Percentiles rank a stretch among this genome's conserved stretches.
These are phyloP conservation scores for Zalophus californianus DNA, from an alignment of 2,797 vertebrate genomes.

Conservation along the genomic window DNA sequence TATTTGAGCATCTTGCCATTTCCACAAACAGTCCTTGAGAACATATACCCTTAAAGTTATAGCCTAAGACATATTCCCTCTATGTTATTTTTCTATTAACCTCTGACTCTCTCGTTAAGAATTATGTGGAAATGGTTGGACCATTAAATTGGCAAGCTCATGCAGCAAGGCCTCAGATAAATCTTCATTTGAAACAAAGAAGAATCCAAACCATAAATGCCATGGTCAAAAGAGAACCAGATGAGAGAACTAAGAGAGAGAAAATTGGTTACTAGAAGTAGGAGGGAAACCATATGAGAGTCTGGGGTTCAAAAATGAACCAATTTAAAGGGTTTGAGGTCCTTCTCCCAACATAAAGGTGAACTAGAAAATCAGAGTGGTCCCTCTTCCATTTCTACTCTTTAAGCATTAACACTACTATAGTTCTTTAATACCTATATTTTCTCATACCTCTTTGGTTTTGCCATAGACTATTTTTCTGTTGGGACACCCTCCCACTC, in stretches of 20 bases:
- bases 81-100: conserved; percentile 61
- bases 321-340: background rate
- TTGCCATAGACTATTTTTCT: background rate
- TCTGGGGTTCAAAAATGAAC: background rate
- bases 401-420: background rate
- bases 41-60: background rate
- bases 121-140: background rate
- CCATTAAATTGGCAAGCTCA: conserved; percentile 51
- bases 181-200: conserved; percentile 55
- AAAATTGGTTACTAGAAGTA: background rate
- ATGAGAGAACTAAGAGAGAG: background rate
- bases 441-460: background rate
- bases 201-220: background rate
- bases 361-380: background rate
- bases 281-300: background rate
- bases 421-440: background rate
- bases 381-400: background rate
- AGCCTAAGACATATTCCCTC: conserved; percentile 30
- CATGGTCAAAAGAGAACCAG: background rate
- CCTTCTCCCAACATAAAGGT: background rate
- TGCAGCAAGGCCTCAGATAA: conserved; percentile 46
- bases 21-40: conserved; percentile 61
- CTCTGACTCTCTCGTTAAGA: conserved; percentile 60
- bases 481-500: background rate
- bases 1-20: background rate